phyloP scores from a whole-genome alignment of 1,140 invertebrate species.

The Ostrea edulis region DNA sequence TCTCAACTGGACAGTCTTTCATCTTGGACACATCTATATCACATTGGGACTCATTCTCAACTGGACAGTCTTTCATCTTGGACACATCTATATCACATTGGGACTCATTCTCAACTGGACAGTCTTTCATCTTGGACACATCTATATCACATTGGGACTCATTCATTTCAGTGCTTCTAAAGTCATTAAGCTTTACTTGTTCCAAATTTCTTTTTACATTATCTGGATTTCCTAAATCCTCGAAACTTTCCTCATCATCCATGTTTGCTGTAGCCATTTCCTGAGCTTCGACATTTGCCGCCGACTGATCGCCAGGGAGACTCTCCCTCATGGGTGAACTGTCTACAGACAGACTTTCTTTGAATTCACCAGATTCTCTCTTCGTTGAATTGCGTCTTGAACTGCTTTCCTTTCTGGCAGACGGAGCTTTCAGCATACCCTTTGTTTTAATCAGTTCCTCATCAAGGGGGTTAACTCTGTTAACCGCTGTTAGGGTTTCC shows the following conservation, averaged over 20 bases:
- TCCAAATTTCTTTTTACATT: constrained; percentile 22
- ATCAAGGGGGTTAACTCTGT: constrained; percentile 72
- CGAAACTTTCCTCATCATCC: background rate
- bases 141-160: background rate
- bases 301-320: no score
- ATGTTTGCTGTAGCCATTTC: background rate
- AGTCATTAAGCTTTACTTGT: background rate
- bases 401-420: constrained; percentile 57
- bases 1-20: background rate
- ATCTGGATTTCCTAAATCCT: background rate
- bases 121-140: background rate
- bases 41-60: background rate
- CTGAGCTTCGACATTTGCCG: background rate
- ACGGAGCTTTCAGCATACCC: constrained; percentile 69
- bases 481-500: constrained; percentile 64
- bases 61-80: background rate
- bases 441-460: constrained; percentile 75
- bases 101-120: no score
- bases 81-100: background rate
- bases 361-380: constrained; percentile 53
- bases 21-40: background rate
- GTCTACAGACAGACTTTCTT: constrained; percentile 4
- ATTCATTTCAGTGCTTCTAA: background rate
- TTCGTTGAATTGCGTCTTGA: constrained; percentile 54
- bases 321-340: background rate